A percentile compares a stretch with the other conserved stretches of the same genome.
These are phyloP conservation scores for Ellobius talpinus DNA, from an alignment of 2,113 vertebrate genomes.

Conservation along the genomic window DNA sequence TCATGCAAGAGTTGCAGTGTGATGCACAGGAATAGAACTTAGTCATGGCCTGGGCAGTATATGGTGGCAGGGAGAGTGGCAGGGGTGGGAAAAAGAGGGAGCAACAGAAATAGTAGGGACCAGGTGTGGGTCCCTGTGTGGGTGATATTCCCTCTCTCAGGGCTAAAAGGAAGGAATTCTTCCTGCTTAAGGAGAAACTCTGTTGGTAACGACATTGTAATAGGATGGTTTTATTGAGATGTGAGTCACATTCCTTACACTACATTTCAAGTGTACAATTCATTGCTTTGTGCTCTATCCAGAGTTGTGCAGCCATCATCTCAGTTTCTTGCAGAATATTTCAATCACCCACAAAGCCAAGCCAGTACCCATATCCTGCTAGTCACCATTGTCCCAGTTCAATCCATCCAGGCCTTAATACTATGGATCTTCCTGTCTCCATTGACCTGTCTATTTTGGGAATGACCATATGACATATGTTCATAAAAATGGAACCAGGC, in stretches of 20 bases:
- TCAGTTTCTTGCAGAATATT: not conserved
- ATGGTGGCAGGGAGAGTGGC: not conserved
- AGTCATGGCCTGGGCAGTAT: accelerated
- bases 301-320: not conserved
- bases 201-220: not conserved
- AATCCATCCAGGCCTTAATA: accelerated
- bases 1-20: accelerated
- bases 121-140: not conserved
- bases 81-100: not conserved
- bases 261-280: not conserved
- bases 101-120: accelerated
- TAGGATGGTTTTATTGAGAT: not conserved
- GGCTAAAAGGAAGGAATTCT: not conserved
- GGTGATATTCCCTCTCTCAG: no score
- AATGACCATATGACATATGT: not conserved
- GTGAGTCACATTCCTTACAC: accelerated
- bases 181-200: not conserved
- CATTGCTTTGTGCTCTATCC: not conserved
- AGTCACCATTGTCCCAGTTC: not conserved
- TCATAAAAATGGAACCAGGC: not conserved
- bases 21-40: not conserved
- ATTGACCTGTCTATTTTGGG: not conserved
- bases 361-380: not conserved
- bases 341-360: not conserved
- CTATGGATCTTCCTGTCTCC: not conserved